Conservation (phyloP, 2,888 invertebrate genomes). For the Melangyna quadrimaculata region DNA sequence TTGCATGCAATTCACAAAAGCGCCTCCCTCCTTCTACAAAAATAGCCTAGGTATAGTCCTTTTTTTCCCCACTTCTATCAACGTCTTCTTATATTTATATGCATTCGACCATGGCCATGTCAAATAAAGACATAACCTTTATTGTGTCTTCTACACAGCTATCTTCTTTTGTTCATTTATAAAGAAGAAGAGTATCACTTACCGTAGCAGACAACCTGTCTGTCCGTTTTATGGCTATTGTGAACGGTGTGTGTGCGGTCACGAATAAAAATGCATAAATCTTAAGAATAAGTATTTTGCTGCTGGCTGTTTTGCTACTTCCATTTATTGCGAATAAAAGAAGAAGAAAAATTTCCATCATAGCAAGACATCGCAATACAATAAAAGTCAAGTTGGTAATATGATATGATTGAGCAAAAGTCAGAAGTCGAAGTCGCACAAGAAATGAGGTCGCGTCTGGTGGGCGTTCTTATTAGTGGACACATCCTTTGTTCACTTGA, state of each 20-base stretch:
- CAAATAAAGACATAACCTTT: constrained; percentile 53
- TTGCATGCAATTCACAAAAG: not conserved
- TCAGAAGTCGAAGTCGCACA: not conserved
- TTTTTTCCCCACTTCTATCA: not conserved
- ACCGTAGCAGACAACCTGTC: constrained; percentile 44
- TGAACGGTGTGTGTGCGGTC: constrained; percentile 23
- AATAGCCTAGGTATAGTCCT: not conserved
- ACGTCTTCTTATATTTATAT: constrained; percentile 13
- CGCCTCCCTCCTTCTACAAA: not conserved
- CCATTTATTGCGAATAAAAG: not conserved
- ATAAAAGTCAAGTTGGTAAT: constrained; percentile 72
- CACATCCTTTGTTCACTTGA: constrained; percentile 46
- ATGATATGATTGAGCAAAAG: constrained; percentile 68
- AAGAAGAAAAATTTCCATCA: constrained; percentile 33
- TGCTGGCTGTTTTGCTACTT: not conserved
- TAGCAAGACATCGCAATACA: too few relatives aligned
- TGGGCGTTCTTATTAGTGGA: constrained; percentile 60
- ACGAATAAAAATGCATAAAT: constrained; percentile 51
- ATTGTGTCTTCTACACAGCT: constrained; percentile 1
- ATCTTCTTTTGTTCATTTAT: constrained; percentile 21
- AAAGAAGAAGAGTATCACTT: constrained; percentile 41
- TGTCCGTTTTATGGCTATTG: constrained; percentile 37
- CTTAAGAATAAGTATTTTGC: constrained; percentile 8
- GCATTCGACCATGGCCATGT: constrained; percentile 25
- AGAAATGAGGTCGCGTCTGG: constrained; percentile 45